Conservation (phyloP, 92 coral and sea anemone genomes). For the Zoanthus sansibaricus region DNA sequence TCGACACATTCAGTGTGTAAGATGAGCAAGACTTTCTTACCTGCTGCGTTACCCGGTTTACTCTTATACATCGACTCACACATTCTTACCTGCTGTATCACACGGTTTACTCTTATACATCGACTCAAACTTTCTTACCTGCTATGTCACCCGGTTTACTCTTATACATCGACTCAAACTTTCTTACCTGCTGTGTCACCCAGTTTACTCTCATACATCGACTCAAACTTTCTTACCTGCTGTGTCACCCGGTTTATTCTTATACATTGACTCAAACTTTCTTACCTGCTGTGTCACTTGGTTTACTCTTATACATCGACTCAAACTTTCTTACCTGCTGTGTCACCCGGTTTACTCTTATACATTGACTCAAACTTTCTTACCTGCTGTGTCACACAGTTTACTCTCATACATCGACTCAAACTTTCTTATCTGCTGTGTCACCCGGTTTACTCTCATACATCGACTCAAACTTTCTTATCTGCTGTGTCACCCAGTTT, state of each 20-base stretch:
- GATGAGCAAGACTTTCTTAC: too few relatives aligned
- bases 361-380: neutral
- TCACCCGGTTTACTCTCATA: conserved; percentile 45
- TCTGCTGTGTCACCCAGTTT: conserved; percentile 58
- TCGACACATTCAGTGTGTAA: too few relatives aligned
- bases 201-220: too few relatives aligned
- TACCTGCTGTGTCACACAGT: conserved; percentile 47
- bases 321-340: conserved; percentile 24
- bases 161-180: too few relatives aligned
- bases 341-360: conserved; percentile 48
- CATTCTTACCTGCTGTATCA: too few relatives aligned
- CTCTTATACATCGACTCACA: too few relatives aligned
- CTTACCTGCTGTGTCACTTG: conserved; percentile 53
- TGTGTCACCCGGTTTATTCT: conserved; percentile 54
- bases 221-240: conserved; percentile 14
- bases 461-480: neutral
- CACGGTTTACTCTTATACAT: too few relatives aligned
- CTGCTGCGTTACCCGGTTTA: too few relatives aligned
- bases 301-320: conserved; percentile 63
- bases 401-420: too few relatives aligned
- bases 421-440: conserved; percentile 31
- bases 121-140: too few relatives aligned
- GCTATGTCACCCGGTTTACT: too few relatives aligned
- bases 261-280: neutral
- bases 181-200: too few relatives aligned